These are phyloP conservation scores for Apis dorsata DNA, from an alignment of 1,140 invertebrate species.

Conservation along the genomic window DNA sequence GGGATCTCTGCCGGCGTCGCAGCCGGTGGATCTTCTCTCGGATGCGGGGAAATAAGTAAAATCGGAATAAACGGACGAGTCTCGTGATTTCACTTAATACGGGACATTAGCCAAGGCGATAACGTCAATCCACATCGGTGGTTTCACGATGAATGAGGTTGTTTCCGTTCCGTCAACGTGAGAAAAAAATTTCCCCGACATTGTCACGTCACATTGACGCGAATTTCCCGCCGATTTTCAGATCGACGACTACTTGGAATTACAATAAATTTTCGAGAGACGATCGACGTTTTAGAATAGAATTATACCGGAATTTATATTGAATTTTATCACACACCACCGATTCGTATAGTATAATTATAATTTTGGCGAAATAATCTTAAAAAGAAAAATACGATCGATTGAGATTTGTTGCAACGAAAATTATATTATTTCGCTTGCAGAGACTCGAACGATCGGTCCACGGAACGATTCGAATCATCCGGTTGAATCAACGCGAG, in stretches of 20 bases:
- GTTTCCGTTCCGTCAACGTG: not conserved
- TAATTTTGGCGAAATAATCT: too few relatives aligned
- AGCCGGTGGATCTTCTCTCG: constrained; percentile 36
- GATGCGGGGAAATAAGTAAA: constrained; percentile 42
- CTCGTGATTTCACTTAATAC: constrained; percentile 52
- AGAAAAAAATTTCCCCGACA: not conserved
- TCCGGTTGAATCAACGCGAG: not conserved
- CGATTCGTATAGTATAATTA: too few relatives aligned
- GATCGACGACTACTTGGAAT: too few relatives aligned
- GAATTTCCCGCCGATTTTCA: not conserved
- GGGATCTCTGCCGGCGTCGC: constrained; percentile 33
- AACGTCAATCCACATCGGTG: constrained; percentile 27
- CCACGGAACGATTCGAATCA: constrained; percentile 1
- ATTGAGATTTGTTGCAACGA: too few relatives aligned
- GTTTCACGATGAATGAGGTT: constrained; percentile 17
- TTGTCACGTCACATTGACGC: not conserved
- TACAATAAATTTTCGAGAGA: too few relatives aligned
- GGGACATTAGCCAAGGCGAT: constrained; percentile 38
- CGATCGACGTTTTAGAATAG: too few relatives aligned
- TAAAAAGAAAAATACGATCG: too few relatives aligned
- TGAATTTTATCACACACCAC: too few relatives aligned
- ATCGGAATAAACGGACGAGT: not conserved
- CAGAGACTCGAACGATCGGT: not conserved
- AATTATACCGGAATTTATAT: too few relatives aligned
- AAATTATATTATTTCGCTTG: too few relatives aligned